Evolutionary conservation across 2,113 vertebrate species (phyloP).

Genomic region (Pangasianodon gigas): DNA sequence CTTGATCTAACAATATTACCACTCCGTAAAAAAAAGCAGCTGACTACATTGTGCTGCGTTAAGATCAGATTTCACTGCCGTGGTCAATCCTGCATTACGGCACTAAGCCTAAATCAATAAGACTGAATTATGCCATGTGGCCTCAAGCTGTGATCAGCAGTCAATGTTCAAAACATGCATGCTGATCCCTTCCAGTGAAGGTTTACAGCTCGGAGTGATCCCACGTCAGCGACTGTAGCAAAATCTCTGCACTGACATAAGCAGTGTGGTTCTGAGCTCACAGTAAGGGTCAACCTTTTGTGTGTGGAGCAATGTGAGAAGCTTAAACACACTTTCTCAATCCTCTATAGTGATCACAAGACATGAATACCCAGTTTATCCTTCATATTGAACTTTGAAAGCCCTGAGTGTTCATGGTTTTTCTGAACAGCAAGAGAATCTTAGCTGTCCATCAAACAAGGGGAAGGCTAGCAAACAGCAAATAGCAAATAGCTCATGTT

Average conservation of each 20-base stretch:
- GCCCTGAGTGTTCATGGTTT: neutral
- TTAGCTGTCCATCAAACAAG: neutral
- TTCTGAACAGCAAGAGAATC: neutral
- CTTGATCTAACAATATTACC: slow-evolving; percentile 39
- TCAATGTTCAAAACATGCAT: slow-evolving; percentile 5
- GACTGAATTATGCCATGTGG: slow-evolving; percentile 1
- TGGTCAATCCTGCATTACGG: slow-evolving; percentile 20
- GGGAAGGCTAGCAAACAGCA: neutral
- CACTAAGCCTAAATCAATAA: slow-evolving; percentile 38
- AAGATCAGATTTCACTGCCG: slow-evolving; percentile 37
- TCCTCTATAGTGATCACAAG: neutral
- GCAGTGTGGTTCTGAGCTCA: slow-evolving; percentile 17
- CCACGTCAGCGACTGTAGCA: neutral
- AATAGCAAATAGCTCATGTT: neutral
- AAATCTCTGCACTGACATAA: slow-evolving; percentile 14
- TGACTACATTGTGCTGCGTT: slow-evolving; percentile 23
- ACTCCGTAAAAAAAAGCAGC: slow-evolving; percentile 15
- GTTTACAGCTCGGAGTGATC: slow-evolving; percentile 8
- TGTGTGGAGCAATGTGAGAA: neutral
- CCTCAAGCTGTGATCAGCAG: slow-evolving; percentile 22
- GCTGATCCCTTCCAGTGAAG: slow-evolving; percentile 21
- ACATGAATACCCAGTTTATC: neutral
- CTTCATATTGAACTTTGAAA: neutral
- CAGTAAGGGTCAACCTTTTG: slow-evolving; percentile 15
- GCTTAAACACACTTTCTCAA: neutral